Evolutionary conservation across 2,888 invertebrate genomes (phyloP).

Genomic region (Heliconius ismenius): DNA sequence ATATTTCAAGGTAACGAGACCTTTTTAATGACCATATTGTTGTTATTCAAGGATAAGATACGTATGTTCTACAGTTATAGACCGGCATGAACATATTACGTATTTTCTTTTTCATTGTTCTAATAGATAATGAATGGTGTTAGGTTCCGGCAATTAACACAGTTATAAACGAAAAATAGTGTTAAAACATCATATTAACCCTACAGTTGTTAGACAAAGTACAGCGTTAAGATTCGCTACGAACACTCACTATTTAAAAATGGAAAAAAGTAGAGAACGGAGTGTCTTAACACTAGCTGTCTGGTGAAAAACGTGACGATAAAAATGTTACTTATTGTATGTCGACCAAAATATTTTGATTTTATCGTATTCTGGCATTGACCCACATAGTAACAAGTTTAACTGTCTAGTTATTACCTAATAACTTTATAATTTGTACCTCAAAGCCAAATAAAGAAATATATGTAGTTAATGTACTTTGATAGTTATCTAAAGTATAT

Average conservation of each 20-base stretch:
- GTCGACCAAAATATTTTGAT: background rate
- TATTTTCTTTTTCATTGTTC: background rate
- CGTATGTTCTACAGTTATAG: background rate
- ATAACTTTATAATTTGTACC: conserved; percentile 12
- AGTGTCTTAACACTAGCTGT: too few relatives aligned
- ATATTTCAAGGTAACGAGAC: conserved; percentile 4
- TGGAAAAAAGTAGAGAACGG: too few relatives aligned
- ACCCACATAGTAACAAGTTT: conserved; percentile 15
- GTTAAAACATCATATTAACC: too few relatives aligned
- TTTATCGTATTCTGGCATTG: conserved; percentile 4
- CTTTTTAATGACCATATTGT: background rate
- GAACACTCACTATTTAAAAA: too few relatives aligned
- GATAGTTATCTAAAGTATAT: conserved; percentile 4
- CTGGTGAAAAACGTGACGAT: too few relatives aligned
- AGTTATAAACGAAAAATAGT: too few relatives aligned
- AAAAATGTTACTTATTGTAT: background rate
- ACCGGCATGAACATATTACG: background rate
- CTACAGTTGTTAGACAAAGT: too few relatives aligned
- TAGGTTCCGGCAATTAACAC: too few relatives aligned
- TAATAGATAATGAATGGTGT: too few relatives aligned
- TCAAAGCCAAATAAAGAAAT: conserved; percentile 7
- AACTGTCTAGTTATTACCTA: conserved; percentile 13
- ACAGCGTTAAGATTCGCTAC: too few relatives aligned
- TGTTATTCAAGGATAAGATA: background rate
- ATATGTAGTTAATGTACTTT: background rate